Evolutionary conservation across 2,113 vertebrate species (phyloP).

Genomic region (Dryoscopus gambensis): DNA sequence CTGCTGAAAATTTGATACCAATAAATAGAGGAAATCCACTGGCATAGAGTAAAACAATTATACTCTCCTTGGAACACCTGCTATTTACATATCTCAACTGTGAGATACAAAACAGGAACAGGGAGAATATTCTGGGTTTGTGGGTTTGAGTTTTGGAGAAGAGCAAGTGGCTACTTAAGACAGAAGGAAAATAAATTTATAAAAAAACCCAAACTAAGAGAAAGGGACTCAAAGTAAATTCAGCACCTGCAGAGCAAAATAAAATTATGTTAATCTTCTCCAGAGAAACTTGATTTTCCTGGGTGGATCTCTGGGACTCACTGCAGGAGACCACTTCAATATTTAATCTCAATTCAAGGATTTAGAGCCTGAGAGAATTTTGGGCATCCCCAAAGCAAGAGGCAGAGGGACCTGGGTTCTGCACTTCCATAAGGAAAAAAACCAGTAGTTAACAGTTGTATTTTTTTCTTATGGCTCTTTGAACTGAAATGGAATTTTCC

Average conservation of each 20-base stretch:
- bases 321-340: neutral
- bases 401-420: neutral
- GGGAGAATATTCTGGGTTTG: neutral
- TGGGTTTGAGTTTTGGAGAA: neutral
- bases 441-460: rapidly evolving
- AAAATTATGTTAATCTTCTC: neutral
- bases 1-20: neutral
- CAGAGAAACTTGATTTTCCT: neutral
- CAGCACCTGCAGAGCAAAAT: neutral
- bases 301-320: neutral
- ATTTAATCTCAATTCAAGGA: neutral
- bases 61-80: conserved; percentile 28
- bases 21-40: neutral
- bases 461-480: neutral
- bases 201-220: neutral
- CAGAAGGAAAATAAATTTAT: neutral
- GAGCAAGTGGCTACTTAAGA: neutral
- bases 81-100: neutral
- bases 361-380: neutral
- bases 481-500: neutral
- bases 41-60: conserved; percentile 24
- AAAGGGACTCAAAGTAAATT: neutral
- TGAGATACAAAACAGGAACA: neutral
- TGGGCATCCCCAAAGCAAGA: neutral
- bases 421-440: neutral